A percentile compares a stretch with the other conserved stretches of the same genome.
phyloP scores from a whole-genome alignment of 2,113 vertebrate species.

The Aphelocoma coerulescens region DNA sequence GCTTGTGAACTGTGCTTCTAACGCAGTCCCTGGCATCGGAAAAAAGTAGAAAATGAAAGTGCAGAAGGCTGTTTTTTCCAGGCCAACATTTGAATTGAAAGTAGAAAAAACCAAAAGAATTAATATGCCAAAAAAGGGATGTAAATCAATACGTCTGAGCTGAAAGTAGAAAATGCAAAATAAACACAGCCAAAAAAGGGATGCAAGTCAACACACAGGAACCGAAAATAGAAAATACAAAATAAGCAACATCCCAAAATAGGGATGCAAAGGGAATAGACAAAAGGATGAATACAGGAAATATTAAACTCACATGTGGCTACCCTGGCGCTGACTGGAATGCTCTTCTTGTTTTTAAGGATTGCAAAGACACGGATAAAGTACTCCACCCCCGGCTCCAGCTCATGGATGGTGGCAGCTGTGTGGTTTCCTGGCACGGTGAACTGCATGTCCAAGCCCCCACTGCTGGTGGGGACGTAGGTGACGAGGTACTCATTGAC shows the following conservation, averaged over 20 bases:
- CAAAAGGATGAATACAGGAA: background rate
- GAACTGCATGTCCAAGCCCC: constrained; percentile 89
- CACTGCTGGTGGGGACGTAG: constrained; percentile 84
- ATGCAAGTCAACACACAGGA: background rate
- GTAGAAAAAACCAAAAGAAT: background rate
- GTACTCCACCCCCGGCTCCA: constrained; percentile 95
- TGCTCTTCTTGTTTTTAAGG: constrained; percentile 90
- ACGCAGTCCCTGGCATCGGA: background rate
- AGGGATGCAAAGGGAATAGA: background rate
- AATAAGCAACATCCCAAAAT: background rate
- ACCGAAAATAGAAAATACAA: background rate
- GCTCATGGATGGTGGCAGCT: constrained; percentile 82
- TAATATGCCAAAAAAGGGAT: background rate
- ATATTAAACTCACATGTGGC: constrained; percentile 82
- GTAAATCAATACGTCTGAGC: background rate
- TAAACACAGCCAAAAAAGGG: background rate
- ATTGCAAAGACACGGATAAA: constrained; percentile 93
- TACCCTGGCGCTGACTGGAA: constrained; percentile 92
- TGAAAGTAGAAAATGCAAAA: background rate
- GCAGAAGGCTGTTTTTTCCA: background rate
- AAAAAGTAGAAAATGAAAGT: background rate
- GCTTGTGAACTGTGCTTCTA: background rate
- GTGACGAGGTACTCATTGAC: constrained; percentile 88
- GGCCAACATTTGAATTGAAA: background rate
- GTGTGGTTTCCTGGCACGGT: constrained; percentile 87